phyloP scores from a whole-genome alignment of 2,888 invertebrate species.

The Galerucella nymphaeae region DNA sequence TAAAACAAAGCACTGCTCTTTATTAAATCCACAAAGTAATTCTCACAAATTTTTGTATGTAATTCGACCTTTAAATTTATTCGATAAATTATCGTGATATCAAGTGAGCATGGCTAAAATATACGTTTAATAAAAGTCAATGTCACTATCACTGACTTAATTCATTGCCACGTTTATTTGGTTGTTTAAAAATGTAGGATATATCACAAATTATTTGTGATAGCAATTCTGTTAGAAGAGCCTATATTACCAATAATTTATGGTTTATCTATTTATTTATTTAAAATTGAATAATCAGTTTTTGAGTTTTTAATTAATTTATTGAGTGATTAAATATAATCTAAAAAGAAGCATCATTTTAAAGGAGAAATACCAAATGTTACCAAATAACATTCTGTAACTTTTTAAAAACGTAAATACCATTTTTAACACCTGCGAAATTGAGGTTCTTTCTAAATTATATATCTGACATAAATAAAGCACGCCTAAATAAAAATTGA shows the following conservation, averaged over 20 bases:
- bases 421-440: no score
- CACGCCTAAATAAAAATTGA: no score
- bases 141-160: conserved; percentile 26
- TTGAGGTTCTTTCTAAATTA: no score
- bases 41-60: not conserved
- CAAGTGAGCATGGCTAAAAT: conserved; percentile 9
- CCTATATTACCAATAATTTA: not conserved
- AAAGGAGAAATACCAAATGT: no score
- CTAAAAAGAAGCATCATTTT: no score
- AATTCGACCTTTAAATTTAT: not conserved
- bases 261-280: not conserved
- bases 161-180: conserved; percentile 25
- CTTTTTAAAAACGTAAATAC: no score
- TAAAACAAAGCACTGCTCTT: no score
- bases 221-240: conserved; percentile 14
- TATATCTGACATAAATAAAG: no score
- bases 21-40: not conserved
- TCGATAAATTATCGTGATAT: not conserved
- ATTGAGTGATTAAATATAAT: no score
- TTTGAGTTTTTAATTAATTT: no score
- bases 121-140: conserved; percentile 22
- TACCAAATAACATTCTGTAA: no score
- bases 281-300: not conserved
- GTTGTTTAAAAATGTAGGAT: conserved; percentile 25
- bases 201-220: conserved; percentile 11